Evolutionary conservation across 2,888 invertebrate species (phyloP).

Genomic region (Allolobophora icterica): DNA sequence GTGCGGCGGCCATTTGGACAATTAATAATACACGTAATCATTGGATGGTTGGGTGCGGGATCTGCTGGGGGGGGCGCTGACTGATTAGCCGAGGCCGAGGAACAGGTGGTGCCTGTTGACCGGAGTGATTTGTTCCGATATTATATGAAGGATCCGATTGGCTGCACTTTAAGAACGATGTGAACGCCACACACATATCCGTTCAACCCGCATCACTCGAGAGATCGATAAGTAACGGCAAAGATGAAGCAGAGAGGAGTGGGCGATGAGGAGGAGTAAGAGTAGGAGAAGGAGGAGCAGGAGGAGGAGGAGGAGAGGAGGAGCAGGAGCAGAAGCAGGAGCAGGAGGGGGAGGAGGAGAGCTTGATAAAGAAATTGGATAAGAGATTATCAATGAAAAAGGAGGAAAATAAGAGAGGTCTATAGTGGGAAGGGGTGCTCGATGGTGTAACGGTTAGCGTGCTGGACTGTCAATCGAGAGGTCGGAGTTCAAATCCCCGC

Average conservation of each 20-base stretch:
- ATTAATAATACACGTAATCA: not conserved
- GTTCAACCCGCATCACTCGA: no score
- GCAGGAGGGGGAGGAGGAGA: not conserved
- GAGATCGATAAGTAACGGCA: no score
- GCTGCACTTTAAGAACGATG: not conserved
- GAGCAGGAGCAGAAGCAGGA: no score
- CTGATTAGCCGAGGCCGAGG: not conserved
- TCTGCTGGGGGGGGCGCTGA: not conserved
- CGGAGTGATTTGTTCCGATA: not conserved
- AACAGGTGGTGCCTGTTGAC: not conserved
- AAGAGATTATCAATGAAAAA: not conserved
- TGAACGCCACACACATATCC: no score
- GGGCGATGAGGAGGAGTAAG: not conserved
- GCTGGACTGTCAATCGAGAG: no score
- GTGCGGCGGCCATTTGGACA: not conserved
- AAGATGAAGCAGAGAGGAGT: not conserved
- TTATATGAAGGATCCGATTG: not conserved
- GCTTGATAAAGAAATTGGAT: not conserved
- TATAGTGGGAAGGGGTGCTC: no score
- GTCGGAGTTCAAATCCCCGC: no score
- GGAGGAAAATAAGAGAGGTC: not conserved
- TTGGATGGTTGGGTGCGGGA: not conserved
- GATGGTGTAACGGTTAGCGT: no score
- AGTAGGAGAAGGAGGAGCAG: no score
- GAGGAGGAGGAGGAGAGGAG: no score